Percentiles rank a stretch among this genome's conserved stretches.
These are phyloP conservation scores for Drosophila pallidifrons DNA, from an alignment of 1,140 invertebrate species.

Conservation along the genomic window DNA sequence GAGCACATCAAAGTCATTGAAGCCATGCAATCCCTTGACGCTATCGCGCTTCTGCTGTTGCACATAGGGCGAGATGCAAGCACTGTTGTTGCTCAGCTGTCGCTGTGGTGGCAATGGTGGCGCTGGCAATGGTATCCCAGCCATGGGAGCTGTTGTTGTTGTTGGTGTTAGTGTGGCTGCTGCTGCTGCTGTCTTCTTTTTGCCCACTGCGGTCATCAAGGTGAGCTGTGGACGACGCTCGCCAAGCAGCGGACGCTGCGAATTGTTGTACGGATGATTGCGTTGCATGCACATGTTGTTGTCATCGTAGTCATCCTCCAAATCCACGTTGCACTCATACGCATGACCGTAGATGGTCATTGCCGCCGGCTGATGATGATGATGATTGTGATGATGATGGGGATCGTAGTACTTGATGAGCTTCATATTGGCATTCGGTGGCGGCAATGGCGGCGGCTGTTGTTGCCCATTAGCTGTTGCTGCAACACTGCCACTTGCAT, in stretches of 20 bases:
- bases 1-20: constrained; percentile 80
- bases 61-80: constrained; percentile 73
- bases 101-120: constrained; percentile 42
- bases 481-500: neutral
- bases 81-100: constrained; percentile 21
- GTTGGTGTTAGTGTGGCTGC: constrained; percentile 20
- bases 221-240: constrained; percentile 56
- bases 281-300: constrained; percentile 76
- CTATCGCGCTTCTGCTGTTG: constrained; percentile 80
- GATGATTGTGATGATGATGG: constrained; percentile 51
- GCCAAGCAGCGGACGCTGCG: constrained; percentile 72
- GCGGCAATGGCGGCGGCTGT: constrained; percentile 58
- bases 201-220: constrained; percentile 37
- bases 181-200: constrained; percentile 41
- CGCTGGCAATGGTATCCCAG: constrained; percentile 28
- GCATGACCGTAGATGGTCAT: constrained; percentile 53
- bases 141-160: constrained; percentile 10
- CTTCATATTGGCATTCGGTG: constrained; percentile 65
- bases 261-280: constrained; percentile 76
- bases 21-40: constrained; percentile 76
- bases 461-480: constrained; percentile 15
- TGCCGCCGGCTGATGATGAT: constrained; percentile 35
- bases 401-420: constrained; percentile 64
- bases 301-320: constrained; percentile 70
- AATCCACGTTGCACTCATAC: constrained; percentile 52